Evolutionary conservation across 2,888 invertebrate genomes (phyloP).

Genomic region (Caenorhabditis sp.): DNA sequence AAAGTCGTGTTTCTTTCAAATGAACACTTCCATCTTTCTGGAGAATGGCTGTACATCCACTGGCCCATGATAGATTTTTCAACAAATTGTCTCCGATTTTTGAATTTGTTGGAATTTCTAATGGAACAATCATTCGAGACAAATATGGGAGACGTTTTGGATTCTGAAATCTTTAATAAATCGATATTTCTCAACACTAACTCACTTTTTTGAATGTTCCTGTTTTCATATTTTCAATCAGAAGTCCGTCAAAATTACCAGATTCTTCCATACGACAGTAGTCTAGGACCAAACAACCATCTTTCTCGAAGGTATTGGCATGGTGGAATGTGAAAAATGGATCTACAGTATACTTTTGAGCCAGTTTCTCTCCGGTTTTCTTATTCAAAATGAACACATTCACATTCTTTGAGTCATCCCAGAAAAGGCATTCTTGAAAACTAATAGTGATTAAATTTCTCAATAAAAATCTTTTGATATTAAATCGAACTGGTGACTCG

Average conservation of each 20-base stretch:
- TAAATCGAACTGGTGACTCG: conserved; percentile 81
- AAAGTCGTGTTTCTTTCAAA: too few species aligned
- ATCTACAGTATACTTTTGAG: conserved; percentile 50
- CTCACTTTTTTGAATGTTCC: conserved; percentile 37
- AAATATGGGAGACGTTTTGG: conserved; percentile 36
- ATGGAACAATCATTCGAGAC: conserved; percentile 80
- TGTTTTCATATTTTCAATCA: conserved; percentile 45
- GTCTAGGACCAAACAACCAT: conserved; percentile 74
- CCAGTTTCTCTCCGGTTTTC: conserved; percentile 33
- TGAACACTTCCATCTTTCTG: too few species aligned
- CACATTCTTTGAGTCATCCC: conserved; percentile 30
- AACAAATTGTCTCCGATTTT: conserved; percentile 54
- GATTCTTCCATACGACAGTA: conserved; percentile 50
- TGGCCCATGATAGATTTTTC: conserved; percentile 17
- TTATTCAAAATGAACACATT: conserved; percentile 46
- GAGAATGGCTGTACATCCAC: too few species aligned
- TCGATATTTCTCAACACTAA: not conserved
- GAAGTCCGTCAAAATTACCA: conserved; percentile 38
- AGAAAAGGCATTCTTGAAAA: conserved; percentile 41
- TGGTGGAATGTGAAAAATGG: conserved; percentile 76
- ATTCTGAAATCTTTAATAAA: conserved; percentile 22
- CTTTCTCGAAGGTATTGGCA: conserved; percentile 81
- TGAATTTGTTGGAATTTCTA: conserved; percentile 70
- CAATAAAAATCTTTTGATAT: conserved; percentile 32
- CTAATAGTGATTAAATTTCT: conserved; percentile 52